Evolutionary conservation across 2,113 vertebrate genomes (phyloP).

Genomic region (Bungarus multicinctus): DNA sequence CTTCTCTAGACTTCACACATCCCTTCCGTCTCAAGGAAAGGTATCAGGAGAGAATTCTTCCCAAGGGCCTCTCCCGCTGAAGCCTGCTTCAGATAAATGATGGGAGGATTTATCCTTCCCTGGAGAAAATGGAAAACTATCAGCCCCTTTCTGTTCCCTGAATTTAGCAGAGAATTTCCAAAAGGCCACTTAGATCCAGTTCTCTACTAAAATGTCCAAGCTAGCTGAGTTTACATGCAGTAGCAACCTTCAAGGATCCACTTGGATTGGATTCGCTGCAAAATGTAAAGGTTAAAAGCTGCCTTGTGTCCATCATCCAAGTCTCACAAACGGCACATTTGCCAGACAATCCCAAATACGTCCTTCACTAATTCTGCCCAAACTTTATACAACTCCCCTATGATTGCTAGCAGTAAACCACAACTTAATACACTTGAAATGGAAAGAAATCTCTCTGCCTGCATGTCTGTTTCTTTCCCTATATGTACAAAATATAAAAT

Average conservation of each 20-base stretch:
- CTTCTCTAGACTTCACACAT: not conserved
- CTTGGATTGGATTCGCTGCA: not conserved
- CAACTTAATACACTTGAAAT: conserved; percentile 61
- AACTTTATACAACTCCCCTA: conserved; percentile 57
- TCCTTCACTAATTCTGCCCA: conserved; percentile 45
- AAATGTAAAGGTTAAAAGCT: not conserved
- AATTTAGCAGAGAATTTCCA: not conserved
- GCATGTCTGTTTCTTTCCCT: conserved; percentile 54
- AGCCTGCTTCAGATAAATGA: not conserved
- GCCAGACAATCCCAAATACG: conserved; percentile 50
- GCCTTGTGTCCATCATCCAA: too few relatives aligned
- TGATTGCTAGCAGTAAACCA: conserved; percentile 62
- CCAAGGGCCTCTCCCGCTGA: not conserved
- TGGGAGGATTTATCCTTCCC: not conserved
- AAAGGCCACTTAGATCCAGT: not conserved
- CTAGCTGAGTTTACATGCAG: not conserved
- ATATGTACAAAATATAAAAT: conserved; percentile 28
- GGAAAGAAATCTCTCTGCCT: conserved; percentile 51
- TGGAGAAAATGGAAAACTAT: not conserved
- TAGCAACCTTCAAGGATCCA: not conserved
- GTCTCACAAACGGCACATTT: too few relatives aligned
- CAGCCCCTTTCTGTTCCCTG: not conserved
- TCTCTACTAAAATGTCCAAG: not conserved
- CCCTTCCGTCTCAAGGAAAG: not conserved
- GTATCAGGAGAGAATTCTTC: not conserved